Percentiles rank a stretch among this genome's conserved stretches.
phyloP scores from a whole-genome alignment of 2,113 vertebrate genomes.

The Alosa alosa region DNA sequence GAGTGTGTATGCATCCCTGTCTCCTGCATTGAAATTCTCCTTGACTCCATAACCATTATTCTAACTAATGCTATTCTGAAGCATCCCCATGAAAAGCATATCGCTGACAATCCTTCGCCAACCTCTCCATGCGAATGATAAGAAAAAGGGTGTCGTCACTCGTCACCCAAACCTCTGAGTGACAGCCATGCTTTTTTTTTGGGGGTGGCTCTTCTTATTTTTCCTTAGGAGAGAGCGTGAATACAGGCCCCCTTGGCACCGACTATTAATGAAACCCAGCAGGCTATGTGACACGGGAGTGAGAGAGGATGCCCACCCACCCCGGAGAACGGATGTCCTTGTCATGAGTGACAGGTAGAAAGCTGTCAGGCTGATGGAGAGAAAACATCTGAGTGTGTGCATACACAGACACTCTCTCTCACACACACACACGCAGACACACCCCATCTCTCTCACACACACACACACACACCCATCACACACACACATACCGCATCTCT shows the following conservation, averaged over 20 bases:
- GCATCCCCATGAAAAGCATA: not conserved
- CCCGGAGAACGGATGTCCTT: slow-evolving; percentile 23
- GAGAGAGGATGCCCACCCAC: not conserved
- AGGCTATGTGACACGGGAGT: slow-evolving; percentile 14
- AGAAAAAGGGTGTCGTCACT: not conserved
- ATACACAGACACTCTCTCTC: too few relatives aligned
- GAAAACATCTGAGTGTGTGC: not conserved
- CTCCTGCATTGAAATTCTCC: not conserved
- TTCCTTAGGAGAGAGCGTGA: slow-evolving; percentile 21
- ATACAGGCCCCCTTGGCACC: not conserved
- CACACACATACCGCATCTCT: not conserved
- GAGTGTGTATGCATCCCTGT: not conserved
- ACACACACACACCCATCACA: too few relatives aligned
- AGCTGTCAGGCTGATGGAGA: slow-evolving; percentile 28
- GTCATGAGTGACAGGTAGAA: slow-evolving; percentile 29
- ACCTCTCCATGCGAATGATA: not conserved
- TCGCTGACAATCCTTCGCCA: not conserved
- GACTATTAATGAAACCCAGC: slow-evolving; percentile 34
- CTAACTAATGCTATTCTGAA: not conserved
- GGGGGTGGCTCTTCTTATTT: not conserved
- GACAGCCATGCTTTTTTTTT: slow-evolving; percentile 8
- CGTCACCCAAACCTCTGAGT: slow-evolving; percentile 24
- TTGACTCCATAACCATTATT: not conserved
- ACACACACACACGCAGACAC: not conserved
- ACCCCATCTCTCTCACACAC: too few relatives aligned